phyloP scores from a whole-genome alignment of 2,888 invertebrate species.

The Oscheius sp. region DNA sequence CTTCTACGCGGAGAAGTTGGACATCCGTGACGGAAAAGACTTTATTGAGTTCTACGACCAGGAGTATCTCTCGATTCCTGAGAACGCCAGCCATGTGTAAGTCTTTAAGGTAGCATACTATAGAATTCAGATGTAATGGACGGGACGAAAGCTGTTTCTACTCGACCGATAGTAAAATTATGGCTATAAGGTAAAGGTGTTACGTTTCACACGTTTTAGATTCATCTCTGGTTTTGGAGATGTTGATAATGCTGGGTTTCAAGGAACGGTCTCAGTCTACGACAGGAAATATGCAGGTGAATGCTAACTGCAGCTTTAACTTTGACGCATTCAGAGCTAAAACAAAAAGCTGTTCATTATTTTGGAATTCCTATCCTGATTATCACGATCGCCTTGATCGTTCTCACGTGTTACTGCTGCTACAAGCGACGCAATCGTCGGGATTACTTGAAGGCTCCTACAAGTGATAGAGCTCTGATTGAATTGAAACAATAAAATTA shows the following conservation, averaged over 20 bases:
- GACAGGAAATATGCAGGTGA: slow-evolving; percentile 33
- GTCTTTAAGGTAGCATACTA: not conserved
- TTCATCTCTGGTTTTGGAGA: slow-evolving; percentile 35
- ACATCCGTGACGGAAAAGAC: slow-evolving; percentile 41
- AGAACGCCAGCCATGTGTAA: slow-evolving; percentile 22
- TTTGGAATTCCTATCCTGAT: not conserved
- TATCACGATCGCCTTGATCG: not conserved
- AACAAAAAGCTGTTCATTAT: not conserved
- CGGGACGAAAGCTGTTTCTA: not conserved
- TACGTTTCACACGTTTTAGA: slow-evolving; percentile 22
- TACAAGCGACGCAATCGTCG: slow-evolving; percentile 4
- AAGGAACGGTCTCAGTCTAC: slow-evolving; percentile 38
- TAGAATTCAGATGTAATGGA: slow-evolving; percentile 7
- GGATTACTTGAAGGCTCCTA: not conserved
- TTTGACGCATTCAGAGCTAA: not conserved
- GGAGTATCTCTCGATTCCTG: slow-evolving; percentile 14
- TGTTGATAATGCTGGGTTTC: slow-evolving; percentile 43
- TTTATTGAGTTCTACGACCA: slow-evolving; percentile 40
- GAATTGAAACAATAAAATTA: slow-evolving; percentile 6
- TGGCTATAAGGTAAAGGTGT: slow-evolving; percentile 19
- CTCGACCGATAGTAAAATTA: not conserved
- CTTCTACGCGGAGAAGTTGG: slow-evolving; percentile 47
- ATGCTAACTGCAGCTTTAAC: not conserved
- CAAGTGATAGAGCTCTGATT: not conserved
- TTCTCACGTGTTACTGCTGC: slow-evolving; percentile 1